Conservation (phyloP, 2,888 invertebrate species). For the Tachina grossa region DNA sequence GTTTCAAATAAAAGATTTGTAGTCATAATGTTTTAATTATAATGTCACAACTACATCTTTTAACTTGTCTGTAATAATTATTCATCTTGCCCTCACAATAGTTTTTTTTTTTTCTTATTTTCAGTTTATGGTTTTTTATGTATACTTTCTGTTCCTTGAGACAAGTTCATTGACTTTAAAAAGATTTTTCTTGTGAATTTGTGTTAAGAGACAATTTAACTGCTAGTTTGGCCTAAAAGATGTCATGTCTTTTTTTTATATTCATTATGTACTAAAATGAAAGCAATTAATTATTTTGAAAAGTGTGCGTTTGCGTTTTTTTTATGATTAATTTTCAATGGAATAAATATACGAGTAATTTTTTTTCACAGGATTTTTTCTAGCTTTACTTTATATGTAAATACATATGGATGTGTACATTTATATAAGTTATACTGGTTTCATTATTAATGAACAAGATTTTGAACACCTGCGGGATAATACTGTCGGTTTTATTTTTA, state of each 20-base stretch:
- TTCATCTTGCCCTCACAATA: not conserved
- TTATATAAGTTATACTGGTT: not conserved
- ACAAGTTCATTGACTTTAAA: constrained; percentile 59
- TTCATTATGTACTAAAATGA: not conserved
- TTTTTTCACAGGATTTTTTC: not conserved
- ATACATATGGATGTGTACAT: too few species aligned
- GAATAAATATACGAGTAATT: too few species aligned
- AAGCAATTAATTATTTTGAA: constrained; percentile 7
- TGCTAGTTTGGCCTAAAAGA: constrained; percentile 3
- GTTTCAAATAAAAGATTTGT: too few species aligned
- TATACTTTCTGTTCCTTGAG: constrained; percentile 23
- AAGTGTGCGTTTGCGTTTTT: not conserved
- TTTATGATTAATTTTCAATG: not conserved
- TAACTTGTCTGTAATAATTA: not conserved
- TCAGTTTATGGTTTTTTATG: constrained; percentile 1
- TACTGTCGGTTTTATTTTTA: not conserved
- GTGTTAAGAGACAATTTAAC: not conserved
- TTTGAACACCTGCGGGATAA: constrained; percentile 14
- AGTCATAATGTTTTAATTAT: not conserved
- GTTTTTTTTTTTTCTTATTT: constrained; percentile 3
- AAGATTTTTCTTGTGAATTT: not conserved
- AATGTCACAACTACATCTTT: not conserved
- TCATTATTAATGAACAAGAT: not conserved
- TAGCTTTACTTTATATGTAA: not conserved
- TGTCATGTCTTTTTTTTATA: not conserved